phyloP scores from a whole-genome alignment of 2,797 vertebrate species.

The Betta splendens region DNA sequence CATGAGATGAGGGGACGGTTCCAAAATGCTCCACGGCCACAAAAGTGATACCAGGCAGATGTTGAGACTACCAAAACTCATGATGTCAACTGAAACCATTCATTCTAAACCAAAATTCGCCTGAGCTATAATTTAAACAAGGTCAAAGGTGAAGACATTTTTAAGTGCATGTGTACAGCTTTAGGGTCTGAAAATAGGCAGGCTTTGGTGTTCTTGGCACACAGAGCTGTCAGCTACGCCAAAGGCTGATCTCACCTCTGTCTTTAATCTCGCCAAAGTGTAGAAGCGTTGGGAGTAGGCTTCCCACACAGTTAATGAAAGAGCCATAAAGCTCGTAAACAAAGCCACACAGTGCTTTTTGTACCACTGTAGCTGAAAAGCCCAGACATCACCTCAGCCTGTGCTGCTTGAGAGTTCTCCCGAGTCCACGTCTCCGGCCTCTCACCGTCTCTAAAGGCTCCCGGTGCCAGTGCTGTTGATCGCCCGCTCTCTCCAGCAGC shows the following conservation, averaged over 20 bases:
- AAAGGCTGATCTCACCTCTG: slow-evolving; percentile 58
- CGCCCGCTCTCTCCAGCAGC: slow-evolving; percentile 64
- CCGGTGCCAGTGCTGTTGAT: slow-evolving; percentile 60
- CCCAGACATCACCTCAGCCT: slow-evolving; percentile 62
- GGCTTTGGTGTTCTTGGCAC: too few species aligned
- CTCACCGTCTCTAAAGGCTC: slow-evolving; percentile 62
- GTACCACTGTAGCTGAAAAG: slow-evolving; percentile 69
- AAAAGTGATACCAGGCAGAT: slow-evolving; percentile 35
- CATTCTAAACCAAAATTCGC: slow-evolving; percentile 1
- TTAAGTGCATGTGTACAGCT: too few species aligned
- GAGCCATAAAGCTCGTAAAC: slow-evolving; percentile 60
- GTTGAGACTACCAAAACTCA: slow-evolving; percentile 24
- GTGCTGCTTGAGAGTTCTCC: slow-evolving; percentile 67
- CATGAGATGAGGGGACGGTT: slow-evolving; percentile 38
- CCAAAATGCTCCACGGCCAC: slow-evolving; percentile 23
- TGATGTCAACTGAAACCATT: slow-evolving; percentile 23
- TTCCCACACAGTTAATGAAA: slow-evolving; percentile 72
- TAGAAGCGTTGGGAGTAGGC: slow-evolving; percentile 57
- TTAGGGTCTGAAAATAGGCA: too few species aligned
- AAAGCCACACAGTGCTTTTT: slow-evolving; percentile 52
- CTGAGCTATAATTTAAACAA: slow-evolving; percentile 17
- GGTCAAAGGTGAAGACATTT: not conserved
- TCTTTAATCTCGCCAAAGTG: slow-evolving; percentile 65
- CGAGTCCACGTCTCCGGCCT: slow-evolving; percentile 59
- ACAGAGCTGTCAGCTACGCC: too few species aligned